Evolutionary conservation across 2,888 invertebrate genomes (phyloP).

Genomic region (Meloe dianella): DNA sequence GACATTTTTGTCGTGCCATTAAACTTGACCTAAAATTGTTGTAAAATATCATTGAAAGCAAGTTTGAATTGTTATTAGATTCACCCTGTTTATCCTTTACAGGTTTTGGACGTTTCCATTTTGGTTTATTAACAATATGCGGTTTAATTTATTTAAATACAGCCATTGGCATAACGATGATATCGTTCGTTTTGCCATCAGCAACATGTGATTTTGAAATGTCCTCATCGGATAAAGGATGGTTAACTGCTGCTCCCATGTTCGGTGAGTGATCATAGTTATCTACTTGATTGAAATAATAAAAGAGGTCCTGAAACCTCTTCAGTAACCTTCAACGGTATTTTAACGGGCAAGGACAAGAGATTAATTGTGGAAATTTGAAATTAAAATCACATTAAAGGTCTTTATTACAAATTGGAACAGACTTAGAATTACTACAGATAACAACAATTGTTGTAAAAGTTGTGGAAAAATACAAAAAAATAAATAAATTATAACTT

Average conservation of each 20-base stretch:
- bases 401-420: not conserved
- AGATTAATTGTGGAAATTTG: not conserved
- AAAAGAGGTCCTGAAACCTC: not conserved
- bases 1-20: not conserved
- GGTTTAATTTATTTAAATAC: slow-evolving; percentile 84
- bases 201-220: slow-evolving; percentile 83
- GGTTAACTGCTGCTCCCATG: slow-evolving; percentile 79
- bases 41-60: not conserved
- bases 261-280: slow-evolving; percentile 63
- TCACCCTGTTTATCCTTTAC: slow-evolving; percentile 34
- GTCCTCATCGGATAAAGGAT: slow-evolving; percentile 79
- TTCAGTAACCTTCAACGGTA: not conserved
- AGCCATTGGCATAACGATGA: slow-evolving; percentile 79
- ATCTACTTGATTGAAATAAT: not conserved
- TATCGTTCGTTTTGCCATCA: slow-evolving; percentile 83
- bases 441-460: no score
- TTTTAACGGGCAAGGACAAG: not conserved
- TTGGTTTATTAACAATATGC: slow-evolving; percentile 74
- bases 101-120: slow-evolving; percentile 87
- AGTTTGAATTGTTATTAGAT: not conserved
- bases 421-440: not conserved
- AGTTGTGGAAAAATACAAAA: no score
- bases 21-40: not conserved
- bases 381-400: not conserved
- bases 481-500: no score